Evolutionary conservation across 2,888 invertebrate species (phyloP).

Genomic region (Heliconius sara): DNA sequence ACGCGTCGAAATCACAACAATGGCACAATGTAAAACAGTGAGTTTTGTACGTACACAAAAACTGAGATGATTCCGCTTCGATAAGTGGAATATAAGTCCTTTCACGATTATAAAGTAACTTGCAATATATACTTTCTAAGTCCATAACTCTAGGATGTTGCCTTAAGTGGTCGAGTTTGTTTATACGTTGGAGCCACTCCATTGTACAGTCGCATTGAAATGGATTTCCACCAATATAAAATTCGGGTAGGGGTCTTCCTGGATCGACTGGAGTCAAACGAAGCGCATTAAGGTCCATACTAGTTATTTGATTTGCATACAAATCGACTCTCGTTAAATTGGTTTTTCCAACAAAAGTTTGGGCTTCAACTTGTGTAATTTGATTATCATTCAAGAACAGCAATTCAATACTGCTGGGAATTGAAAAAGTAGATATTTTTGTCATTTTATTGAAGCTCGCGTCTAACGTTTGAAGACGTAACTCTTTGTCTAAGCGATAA

Average conservation of each 20-base stretch:
- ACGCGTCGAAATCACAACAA: conserved; percentile 98
- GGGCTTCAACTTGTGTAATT: conserved; percentile 92
- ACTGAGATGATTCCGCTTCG: conserved; percentile 94
- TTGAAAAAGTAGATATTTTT: conserved; percentile 88
- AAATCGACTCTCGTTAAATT: conserved; percentile 96
- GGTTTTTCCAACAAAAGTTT: conserved; percentile 94
- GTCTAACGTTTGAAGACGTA: conserved; percentile 92
- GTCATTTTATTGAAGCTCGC: conserved; percentile 95
- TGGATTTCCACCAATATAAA: conserved; percentile 97
- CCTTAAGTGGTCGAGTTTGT: conserved; percentile 90
- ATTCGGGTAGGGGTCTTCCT: conserved; percentile 91
- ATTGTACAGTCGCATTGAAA: conserved; percentile 97
- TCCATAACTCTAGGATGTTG: conserved; percentile 97
- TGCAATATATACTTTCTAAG: conserved; percentile 94
- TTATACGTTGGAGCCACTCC: conserved; percentile 97
- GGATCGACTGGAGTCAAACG: conserved; percentile 91
- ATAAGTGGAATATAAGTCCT: conserved; percentile 92
- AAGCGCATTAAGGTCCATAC: conserved; percentile 94
- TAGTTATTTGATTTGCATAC: conserved; percentile 95
- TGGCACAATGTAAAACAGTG: conserved; percentile 97
- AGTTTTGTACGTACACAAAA: conserved; percentile 95
- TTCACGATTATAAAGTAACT: conserved; percentile 92
- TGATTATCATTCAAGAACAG: conserved; percentile 95
- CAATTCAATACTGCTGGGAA: conserved; percentile 93
- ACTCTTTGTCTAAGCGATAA: conserved; percentile 87